Evolutionary conservation across 2,113 vertebrate genomes (phyloP).

Genomic region (Rhinogobius similis): DNA sequence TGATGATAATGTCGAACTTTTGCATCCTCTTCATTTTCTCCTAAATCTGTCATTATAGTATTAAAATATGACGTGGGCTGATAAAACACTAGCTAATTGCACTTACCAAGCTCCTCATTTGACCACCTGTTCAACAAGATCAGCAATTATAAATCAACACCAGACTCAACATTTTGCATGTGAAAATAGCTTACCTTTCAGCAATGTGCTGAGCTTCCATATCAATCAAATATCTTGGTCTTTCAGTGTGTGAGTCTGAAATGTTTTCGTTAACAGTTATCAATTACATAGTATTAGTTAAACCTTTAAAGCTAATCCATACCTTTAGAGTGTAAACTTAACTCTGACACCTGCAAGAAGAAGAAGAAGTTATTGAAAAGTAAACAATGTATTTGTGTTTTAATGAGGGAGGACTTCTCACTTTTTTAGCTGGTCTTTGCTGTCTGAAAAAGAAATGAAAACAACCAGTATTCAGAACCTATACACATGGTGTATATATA

Average conservation of each 20-base stretch:
- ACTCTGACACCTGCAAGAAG: not conserved
- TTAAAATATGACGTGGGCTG: not conserved
- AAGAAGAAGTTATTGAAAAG: not conserved
- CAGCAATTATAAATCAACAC: not conserved
- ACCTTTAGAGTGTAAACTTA: conserved; percentile 33
- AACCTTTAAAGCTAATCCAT: conserved; percentile 4
- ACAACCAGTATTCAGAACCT: not conserved
- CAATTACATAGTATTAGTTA: not conserved
- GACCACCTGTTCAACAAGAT: conserved; percentile 24
- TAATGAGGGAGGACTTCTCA: conserved; percentile 35
- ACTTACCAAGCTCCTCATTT: conserved; percentile 43
- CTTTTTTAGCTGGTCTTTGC: conserved; percentile 12
- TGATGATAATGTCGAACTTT: conserved; percentile 49
- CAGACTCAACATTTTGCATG: not conserved
- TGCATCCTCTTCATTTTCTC: conserved; percentile 35
- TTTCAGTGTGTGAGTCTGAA: conserved; percentile 33
- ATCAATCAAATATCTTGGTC: conserved; percentile 60
- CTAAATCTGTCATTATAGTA: not conserved
- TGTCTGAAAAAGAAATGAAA: conserved; percentile 41
- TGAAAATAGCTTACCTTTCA: conserved; percentile 29
- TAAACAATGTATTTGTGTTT: not conserved
- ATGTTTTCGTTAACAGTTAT: not conserved
- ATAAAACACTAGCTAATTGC: too few species aligned
- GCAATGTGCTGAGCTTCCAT: conserved; percentile 53
- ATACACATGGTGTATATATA: not conserved